Evolutionary conservation across 2,797 vertebrate genomes (phyloP).

Genomic region (Steatocranus sp.): DNA sequence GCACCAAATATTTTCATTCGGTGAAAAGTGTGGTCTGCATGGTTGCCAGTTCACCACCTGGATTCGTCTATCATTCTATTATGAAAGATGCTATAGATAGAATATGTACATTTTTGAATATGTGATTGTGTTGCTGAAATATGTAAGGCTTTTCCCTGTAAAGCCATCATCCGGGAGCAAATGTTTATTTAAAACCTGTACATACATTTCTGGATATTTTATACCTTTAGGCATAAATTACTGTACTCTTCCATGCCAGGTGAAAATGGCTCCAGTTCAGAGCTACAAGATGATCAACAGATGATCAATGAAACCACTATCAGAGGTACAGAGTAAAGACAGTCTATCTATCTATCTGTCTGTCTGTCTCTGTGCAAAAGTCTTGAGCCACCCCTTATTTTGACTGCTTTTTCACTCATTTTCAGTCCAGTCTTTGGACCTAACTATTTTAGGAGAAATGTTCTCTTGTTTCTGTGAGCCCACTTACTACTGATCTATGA

Average conservation of each 20-base stretch:
- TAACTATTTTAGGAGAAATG: not conserved
- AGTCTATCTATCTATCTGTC: not conserved
- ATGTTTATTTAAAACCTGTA: not conserved
- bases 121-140: not conserved
- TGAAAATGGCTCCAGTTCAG: not conserved
- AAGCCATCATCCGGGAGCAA: accelerated
- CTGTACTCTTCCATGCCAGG: not conserved
- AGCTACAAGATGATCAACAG: not conserved
- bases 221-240: not conserved
- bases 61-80: not conserved
- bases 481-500: not conserved
- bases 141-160: not conserved
- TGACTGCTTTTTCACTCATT: not conserved
- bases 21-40: accelerated
- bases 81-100: accelerated
- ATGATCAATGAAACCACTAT: not conserved
- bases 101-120: not conserved
- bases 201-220: not conserved
- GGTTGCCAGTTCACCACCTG: not conserved
- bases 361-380: not conserved
- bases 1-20: not conserved
- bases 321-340: not conserved
- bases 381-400: not conserved
- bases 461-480: not conserved
- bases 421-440: not conserved